Base-by-base conservation (phyloP, 2,888 invertebrate genomes). In the Cerastis rubricosa region DNA sequence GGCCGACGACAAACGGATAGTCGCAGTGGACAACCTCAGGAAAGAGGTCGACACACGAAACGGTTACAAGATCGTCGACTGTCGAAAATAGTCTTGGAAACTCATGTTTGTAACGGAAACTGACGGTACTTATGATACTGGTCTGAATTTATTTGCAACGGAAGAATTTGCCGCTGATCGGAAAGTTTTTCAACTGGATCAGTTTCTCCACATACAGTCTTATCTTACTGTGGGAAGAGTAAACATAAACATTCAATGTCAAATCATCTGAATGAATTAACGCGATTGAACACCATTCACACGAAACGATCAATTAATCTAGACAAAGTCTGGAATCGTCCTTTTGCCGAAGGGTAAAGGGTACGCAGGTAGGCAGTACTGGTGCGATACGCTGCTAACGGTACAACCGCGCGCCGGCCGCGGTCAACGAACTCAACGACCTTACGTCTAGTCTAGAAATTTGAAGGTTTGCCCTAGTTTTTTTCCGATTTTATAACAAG, bases 351-450 rank as follows among this genome's bases (percentile, higher is more conserved):
- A 89, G 91, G 90, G 88, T 87, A 90, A 89, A 92, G 91, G 91
- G 91, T 90, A 90, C 87, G 87, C 88, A 90, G 90, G 89, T 90
- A 92, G 91, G 90, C 89, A 90, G 88, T 79, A 87, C 86, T 84
- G 80, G 89, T 90, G 84, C 90, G 88, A 88, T 90, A 91, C 90
- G 89, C 89, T 89, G 90, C 88, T 95, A 95, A 95, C 95, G 95
- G 95, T 93, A 93, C 89, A 91, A 92, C 90, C 91, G 91, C 92
- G 91, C 92, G 92, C 91, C 91, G 91, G 74, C 90, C 86, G 91
- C 95, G 97, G 95, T 95, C 94, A 95, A 94, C 92, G 96, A 96
- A 92, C 95, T 90, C 92, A 61, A 79, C 91, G 93, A 94, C 94
- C 93, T 94, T 94, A 93, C 91, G 89, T 89, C 89, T 91, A 91